A percentile compares a stretch with the other conserved stretches of the same genome.
These are phyloP conservation scores for Drosophila parthenogenetica DNA, from an alignment of 2,888 invertebrate species.

Conservation along the genomic window DNA sequence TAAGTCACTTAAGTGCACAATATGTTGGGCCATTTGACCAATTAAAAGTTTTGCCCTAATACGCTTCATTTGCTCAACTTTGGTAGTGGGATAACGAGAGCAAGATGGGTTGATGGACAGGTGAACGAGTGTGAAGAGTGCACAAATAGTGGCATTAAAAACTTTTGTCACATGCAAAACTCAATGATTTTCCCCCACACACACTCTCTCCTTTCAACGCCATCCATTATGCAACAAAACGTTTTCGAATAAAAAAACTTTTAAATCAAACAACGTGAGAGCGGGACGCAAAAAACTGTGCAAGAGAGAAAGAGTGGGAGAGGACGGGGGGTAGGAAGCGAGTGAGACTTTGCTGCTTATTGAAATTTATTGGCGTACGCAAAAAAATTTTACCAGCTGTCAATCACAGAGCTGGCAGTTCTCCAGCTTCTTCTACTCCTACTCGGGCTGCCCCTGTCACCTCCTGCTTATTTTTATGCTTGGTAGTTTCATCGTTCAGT, in stretches of 20 bases:
- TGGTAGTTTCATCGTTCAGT: conserved; percentile 63
- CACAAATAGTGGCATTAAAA: conserved; percentile 45
- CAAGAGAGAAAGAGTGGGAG: neutral
- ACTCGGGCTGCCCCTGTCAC: neutral
- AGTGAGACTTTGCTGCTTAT: conserved; percentile 65
- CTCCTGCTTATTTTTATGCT: neutral
- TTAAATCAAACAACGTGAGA: conserved; percentile 8
- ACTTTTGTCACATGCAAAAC: conserved; percentile 45
- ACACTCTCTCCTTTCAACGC: neutral
- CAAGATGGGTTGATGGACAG: conserved; percentile 17
- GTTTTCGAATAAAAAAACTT: conserved; percentile 29
- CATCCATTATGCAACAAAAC: conserved; percentile 8
- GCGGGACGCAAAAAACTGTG: conserved; percentile 3
- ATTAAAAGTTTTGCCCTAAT: conserved; percentile 82
- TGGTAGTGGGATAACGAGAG: conserved; percentile 30
- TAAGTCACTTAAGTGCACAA: conserved; percentile 78
- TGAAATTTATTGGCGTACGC: conserved; percentile 70
- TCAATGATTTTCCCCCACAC: neutral
- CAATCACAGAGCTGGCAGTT: conserved; percentile 64
- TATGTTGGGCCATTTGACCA: conserved; percentile 80
- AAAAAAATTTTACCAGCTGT: conserved; percentile 73
- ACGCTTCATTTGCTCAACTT: conserved; percentile 82
- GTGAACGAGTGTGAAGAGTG: conserved; percentile 13
- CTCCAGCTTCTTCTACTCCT: neutral
- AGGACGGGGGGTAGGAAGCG: neutral